Evolutionary conservation across 2,113 vertebrate species (phyloP).

Genomic region (Seriola aureovittata): DNA sequence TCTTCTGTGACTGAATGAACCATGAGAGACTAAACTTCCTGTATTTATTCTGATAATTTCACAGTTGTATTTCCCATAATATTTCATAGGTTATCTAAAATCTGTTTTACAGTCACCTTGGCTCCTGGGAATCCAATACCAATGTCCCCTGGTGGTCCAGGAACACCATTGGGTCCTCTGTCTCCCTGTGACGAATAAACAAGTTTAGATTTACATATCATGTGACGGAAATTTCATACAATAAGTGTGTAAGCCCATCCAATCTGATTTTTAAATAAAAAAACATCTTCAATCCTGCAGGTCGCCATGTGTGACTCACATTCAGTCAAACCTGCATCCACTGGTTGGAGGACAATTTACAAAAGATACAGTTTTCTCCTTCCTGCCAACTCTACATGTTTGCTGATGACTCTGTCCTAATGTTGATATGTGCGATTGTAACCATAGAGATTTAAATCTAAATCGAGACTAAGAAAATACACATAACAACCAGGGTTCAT

Average conservation of each 20-base stretch:
- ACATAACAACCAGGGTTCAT: too few species aligned
- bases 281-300: not conserved
- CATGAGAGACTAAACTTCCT: too few species aligned
- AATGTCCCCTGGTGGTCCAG: conserved; percentile 84
- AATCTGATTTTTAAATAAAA: not conserved
- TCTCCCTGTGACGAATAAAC: conserved; percentile 73
- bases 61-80: not conserved
- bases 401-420: too few species aligned
- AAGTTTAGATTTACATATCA: not conserved
- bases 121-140: conserved; percentile 90
- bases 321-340: too few species aligned
- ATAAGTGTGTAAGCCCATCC: not conserved
- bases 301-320: too few species aligned
- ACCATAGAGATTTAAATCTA: not conserved
- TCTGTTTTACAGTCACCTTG: conserved; percentile 83
- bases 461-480: too few species aligned
- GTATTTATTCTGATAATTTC: not conserved
- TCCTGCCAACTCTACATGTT: too few species aligned
- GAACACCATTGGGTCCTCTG: conserved; percentile 83
- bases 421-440: too few species aligned
- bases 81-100: too few species aligned
- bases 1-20: not conserved
- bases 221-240: not conserved
- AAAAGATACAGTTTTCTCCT: too few species aligned
- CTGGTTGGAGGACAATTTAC: too few species aligned